phyloP scores from a whole-genome alignment of 2,113 vertebrate species.

The Ophiodon elongatus region DNA sequence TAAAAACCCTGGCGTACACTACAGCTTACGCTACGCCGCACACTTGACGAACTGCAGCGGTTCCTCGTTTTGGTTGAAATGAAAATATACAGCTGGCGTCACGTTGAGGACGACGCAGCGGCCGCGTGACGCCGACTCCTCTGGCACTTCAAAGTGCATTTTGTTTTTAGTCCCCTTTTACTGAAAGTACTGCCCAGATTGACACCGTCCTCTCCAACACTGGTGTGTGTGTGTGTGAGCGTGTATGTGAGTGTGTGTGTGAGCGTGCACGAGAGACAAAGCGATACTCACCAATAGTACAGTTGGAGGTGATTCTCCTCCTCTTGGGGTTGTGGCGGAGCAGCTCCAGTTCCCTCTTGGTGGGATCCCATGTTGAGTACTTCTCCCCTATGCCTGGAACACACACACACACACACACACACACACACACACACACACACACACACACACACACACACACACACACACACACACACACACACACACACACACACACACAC shows the following conservation, averaged over 20 bases:
- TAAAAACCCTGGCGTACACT: too few relatives aligned
- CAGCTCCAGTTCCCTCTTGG: slow-evolving; percentile 95
- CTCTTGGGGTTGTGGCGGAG: slow-evolving; percentile 98
- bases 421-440: not conserved
- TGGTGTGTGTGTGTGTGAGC: not conserved
- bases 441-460: slow-evolving; percentile 24
- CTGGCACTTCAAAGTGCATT: too few relatives aligned
- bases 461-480: not conserved
- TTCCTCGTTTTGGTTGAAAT: too few relatives aligned
- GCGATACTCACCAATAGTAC: slow-evolving; percentile 92
- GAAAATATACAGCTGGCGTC: too few relatives aligned
- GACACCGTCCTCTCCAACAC: not conserved
- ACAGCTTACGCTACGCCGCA: too few relatives aligned
- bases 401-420: slow-evolving; percentile 24
- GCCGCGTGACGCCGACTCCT: too few relatives aligned
- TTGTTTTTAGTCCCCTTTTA: not conserved
- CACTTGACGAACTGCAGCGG: too few relatives aligned
- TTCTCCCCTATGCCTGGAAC: slow-evolving; percentile 93
- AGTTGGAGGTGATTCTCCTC: slow-evolving; percentile 98
- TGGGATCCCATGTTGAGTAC: slow-evolving; percentile 98
- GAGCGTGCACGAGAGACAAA: not conserved
- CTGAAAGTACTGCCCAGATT: not conserved
- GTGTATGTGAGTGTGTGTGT: not conserved
- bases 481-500: slow-evolving; percentile 24
- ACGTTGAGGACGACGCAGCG: too few relatives aligned